These are phyloP conservation scores for Lamprotornis superbus DNA, from an alignment of 2,113 vertebrate genomes.

Conservation along the genomic window DNA sequence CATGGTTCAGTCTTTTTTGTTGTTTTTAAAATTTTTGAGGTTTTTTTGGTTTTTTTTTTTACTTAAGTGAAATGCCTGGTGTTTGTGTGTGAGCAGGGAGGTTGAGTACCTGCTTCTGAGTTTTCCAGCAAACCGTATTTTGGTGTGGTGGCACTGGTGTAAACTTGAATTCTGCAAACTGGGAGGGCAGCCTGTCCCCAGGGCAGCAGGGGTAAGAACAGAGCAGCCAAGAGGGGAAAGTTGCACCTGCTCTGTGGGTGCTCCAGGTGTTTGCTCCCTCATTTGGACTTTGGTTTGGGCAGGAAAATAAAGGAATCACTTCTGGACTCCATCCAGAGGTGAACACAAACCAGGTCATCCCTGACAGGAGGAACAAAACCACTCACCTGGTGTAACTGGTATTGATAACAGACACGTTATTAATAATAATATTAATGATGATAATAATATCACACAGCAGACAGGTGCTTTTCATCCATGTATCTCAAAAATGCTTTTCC, in stretches of 20 bases:
- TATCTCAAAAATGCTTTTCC: slow-evolving; percentile 32
- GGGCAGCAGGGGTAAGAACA: not conserved
- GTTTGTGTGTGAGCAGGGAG: not conserved
- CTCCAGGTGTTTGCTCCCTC: not conserved
- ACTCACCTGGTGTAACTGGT: not conserved
- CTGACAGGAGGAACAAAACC: not conserved
- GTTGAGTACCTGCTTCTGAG: not conserved
- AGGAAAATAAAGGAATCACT: not conserved
- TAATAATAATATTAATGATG: slow-evolving; percentile 32
- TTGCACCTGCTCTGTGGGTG: not conserved
- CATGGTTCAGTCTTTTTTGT: not conserved
- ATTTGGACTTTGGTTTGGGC: not conserved
- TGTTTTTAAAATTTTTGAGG: not conserved
- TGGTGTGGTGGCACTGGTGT: not conserved
- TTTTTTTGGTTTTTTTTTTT: not conserved
- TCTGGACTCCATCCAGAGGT: not conserved
- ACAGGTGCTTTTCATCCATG: slow-evolving; percentile 10
- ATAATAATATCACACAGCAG: slow-evolving; percentile 36
- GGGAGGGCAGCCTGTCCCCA: not conserved
- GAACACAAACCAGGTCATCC: not conserved
- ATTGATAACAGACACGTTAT: not conserved
- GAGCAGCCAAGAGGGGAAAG: not conserved
- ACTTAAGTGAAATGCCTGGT: not conserved
- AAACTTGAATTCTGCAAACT: slow-evolving; percentile 5
- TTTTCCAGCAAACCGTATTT: not conserved